Percentiles rank a stretch among this genome's conserved stretches.
Evolutionary conservation across 64 coral and sea anemone species (phyloP).

Genomic region (Actinia tenebrosa): DNA sequence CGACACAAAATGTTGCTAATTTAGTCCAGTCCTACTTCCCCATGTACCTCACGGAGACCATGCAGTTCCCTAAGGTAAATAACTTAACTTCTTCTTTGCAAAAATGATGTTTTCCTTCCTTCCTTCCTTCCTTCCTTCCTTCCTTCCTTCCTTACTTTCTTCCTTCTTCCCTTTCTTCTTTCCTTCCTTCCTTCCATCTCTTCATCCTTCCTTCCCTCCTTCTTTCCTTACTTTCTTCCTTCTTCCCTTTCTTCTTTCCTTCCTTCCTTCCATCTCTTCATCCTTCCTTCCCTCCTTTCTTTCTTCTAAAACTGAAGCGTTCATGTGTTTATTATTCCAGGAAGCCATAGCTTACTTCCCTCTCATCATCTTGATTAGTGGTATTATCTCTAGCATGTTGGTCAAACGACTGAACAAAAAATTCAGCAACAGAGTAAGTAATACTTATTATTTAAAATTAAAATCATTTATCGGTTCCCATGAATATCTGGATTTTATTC

Average conservation of each 20-base stretch:
- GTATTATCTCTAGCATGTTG: conserved; percentile 49
- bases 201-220: too few species aligned
- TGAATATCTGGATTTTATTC: too few species aligned
- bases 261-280: too few species aligned
- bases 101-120: background rate
- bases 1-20: conserved; percentile 78
- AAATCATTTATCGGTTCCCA: background rate
- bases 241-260: too few species aligned
- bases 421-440: conserved; percentile 77
- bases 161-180: background rate
- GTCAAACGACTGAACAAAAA: conserved; percentile 54
- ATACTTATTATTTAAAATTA: background rate
- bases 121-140: background rate
- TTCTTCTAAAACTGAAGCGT: background rate
- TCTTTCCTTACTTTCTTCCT: too few species aligned
- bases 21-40: conserved; percentile 77
- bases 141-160: background rate
- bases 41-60: conserved; percentile 62
- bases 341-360: conserved; percentile 95
- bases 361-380: conserved; percentile 62
- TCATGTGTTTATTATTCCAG: conserved; percentile 21
- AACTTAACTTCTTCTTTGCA: too few species aligned
- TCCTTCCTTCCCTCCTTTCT: background rate
- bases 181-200: too few species aligned
- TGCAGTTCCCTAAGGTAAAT: conserved; percentile 71